Evolutionary conservation across 2,888 invertebrate genomes (phyloP), one percentile per base, ranked within the genome.

Genomic region (Masnerella sp.): DNA sequence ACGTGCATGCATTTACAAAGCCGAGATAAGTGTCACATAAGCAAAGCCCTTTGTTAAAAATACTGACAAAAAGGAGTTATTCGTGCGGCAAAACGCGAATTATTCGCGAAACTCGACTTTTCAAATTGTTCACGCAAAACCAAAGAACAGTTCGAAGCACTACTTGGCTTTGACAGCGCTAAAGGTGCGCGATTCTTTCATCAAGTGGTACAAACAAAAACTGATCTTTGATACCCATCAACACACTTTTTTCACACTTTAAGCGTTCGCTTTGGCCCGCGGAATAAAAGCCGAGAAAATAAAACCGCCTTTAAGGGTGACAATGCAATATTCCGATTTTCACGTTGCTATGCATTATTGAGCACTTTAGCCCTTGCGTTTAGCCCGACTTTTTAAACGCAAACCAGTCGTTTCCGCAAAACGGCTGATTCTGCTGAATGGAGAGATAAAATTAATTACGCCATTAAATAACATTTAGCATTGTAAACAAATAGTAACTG

Each of bases 11-110:
- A 15, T 34, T 43, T 45, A 34, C 58, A 58, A 58, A 58, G 45
- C 45, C 22, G n/a, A 42, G 58, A 25, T 42, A 40, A 58, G 17
- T 58, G 43, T 58, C 56, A 12, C 56, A 18, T 42, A 18, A 38
- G 25, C 34, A 30, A 59, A 45, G 36, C 47, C 38, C 28, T 40
- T 49, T 30, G 30, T 25, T 40, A 18, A 7, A 25, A 61, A 40
- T 30, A 49, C 38, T 36, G 38, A 30, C 61, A 61, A 40, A 61
- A 47, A 30, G 14, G 38, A 22, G 34, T 59, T 47, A 47, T 45
- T 47, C 49, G 30, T 25, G 61, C 40, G 11, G 36, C 22, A 49
- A 49, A 61, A 49, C 49, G 36, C 8, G 40, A 45, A 38, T 58
- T 34, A 45, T 58, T 22, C 11, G 15, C 9, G 17, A 38, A 30